phyloP scores from a whole-genome alignment of 2,888 invertebrate species.

The Xestobium rufovillosum region DNA sequence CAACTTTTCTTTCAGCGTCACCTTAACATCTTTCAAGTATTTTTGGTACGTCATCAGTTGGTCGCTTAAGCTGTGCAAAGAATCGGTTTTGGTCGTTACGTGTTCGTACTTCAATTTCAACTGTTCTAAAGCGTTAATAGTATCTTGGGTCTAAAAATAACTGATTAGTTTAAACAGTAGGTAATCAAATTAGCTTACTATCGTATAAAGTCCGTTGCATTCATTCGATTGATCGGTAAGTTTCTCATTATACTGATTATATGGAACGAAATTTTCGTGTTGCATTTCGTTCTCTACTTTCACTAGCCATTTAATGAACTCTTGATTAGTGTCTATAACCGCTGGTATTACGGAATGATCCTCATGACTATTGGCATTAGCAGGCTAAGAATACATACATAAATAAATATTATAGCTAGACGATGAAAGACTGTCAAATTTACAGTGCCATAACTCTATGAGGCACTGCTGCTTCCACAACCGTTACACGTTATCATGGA shows the following conservation, averaged over 20 bases:
- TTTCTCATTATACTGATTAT: constrained; percentile 64
- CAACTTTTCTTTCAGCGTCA: constrained; percentile 70
- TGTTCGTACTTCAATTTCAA: constrained; percentile 73
- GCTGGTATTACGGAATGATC: constrained; percentile 17
- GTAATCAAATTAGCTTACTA: constrained; percentile 7
- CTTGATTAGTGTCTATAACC: constrained; percentile 53
- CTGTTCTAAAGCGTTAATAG: constrained; percentile 59
- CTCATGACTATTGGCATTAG: neutral
- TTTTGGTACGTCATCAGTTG: constrained; percentile 85
- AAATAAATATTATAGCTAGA: no score
- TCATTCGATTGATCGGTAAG: constrained; percentile 59
- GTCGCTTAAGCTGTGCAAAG: constrained; percentile 85
- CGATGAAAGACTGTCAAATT: no score
- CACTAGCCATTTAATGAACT: constrained; percentile 74
- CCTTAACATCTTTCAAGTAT: constrained; percentile 69
- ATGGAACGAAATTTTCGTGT: constrained; percentile 61
- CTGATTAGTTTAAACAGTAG: constrained; percentile 3
- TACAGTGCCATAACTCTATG: no score
- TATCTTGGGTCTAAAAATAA: constrained; percentile 24
- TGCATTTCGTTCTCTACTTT: constrained; percentile 62
- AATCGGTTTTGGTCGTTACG: constrained; percentile 88
- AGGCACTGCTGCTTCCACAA: no score
- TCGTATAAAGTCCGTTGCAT: constrained; percentile 56
- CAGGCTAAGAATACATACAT: no score
- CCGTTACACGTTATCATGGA: no score